Evolutionary conservation across 2,797 vertebrate species (phyloP).

Genomic region (Platalea minor): DNA sequence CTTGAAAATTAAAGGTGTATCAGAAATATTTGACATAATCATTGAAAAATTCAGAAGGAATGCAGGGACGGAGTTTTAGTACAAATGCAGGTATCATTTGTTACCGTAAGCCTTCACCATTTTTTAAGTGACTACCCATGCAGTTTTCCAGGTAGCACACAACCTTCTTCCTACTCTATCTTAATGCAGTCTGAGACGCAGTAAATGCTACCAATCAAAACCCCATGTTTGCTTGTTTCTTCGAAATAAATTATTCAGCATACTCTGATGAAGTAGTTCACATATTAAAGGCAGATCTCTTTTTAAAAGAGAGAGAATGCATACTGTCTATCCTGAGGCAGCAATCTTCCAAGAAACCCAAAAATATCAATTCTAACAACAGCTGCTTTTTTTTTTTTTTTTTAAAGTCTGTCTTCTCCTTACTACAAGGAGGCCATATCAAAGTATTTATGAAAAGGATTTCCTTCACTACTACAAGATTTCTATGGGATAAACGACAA

Average conservation of each 20-base stretch:
- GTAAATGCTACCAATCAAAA: neutral
- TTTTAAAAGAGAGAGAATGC: neutral
- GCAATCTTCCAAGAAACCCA: neutral
- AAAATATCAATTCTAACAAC: neutral
- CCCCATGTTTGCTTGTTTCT: fast-evolving
- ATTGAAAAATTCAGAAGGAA: neutral
- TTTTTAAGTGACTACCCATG: neutral
- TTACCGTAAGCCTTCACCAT: neutral
- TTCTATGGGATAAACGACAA: neutral
- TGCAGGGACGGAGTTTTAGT: neutral
- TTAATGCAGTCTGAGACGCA: neutral
- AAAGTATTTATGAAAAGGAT: neutral
- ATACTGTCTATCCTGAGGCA: neutral
- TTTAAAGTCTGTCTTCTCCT: neutral
- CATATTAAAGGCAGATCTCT: neutral
- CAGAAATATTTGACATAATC: neutral
- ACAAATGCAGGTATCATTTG: neutral
- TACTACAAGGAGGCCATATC: neutral
- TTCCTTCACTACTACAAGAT: neutral
- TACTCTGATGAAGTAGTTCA: neutral
- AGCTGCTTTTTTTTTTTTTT: neutral
- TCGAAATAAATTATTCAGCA: neutral
- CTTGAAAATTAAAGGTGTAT: neutral
- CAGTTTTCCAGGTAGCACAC: neutral
- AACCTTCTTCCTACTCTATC: neutral